Conservation (phyloP, 2,888 invertebrate genomes). For the Gortyna flavago region DNA sequence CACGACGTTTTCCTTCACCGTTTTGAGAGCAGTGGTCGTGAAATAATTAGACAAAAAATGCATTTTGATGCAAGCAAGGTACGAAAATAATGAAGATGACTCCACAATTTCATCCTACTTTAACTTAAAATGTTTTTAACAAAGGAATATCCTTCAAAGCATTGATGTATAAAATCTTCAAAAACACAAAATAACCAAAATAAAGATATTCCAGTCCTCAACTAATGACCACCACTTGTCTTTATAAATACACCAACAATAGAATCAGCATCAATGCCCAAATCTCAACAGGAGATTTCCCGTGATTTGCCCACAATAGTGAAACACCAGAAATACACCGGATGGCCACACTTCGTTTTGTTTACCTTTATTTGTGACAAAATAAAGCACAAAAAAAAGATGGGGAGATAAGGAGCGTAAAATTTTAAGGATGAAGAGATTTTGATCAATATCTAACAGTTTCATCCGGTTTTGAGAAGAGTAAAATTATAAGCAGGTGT, state of each 20-base stretch:
- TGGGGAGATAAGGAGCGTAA: constrained; percentile 77
- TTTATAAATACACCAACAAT: constrained; percentile 56
- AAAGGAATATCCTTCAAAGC: not conserved
- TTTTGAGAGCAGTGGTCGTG: not conserved
- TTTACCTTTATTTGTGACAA: constrained; percentile 83
- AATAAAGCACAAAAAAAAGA: constrained; percentile 78
- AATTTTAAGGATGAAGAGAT: constrained; percentile 64
- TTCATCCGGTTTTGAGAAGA: constrained; percentile 13
- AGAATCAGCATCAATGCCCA: constrained; percentile 48
- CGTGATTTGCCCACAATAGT: constrained; percentile 63
- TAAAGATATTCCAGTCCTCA: constrained; percentile 28
- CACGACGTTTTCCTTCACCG: not conserved
- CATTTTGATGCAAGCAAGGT: not conserved
- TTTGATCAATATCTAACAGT: constrained; percentile 37
- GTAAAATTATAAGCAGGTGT: not conserved
- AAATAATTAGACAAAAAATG: not conserved
- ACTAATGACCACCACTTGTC: constrained; percentile 57
- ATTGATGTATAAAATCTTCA: not conserved
- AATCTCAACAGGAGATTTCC: constrained; percentile 62
- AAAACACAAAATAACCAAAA: constrained; percentile 21
- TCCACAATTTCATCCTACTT: not conserved
- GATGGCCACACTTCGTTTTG: constrained; percentile 79
- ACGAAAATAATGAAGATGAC: constrained; percentile 8
- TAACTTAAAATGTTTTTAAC: not conserved
- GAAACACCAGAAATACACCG: constrained; percentile 79